Conservation (phyloP, 2,888 invertebrate genomes). For the Athalia rosae region DNA sequence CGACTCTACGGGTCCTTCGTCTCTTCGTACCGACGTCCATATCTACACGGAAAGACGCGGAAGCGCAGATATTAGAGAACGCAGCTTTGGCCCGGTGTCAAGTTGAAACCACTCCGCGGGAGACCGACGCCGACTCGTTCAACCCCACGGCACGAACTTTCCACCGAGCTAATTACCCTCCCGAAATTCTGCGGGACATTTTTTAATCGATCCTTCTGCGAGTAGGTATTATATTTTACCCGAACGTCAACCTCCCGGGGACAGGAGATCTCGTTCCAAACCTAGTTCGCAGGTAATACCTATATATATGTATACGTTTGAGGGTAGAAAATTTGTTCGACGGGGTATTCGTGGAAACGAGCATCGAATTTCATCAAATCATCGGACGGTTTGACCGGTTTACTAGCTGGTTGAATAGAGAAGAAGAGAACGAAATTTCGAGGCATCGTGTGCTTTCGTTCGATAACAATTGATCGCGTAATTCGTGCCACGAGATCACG, state of each 20-base stretch:
- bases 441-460: neutral
- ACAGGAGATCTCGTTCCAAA: too few species aligned
- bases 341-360: neutral
- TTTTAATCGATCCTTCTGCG: too few species aligned
- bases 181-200: neutral
- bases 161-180: neutral
- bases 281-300: neutral
- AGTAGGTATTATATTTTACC: too few species aligned
- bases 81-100: slow-evolving; percentile 32
- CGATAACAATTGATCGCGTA: slow-evolving; percentile 23
- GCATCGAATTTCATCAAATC: too few species aligned
- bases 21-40: neutral
- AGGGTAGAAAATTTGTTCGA: neutral
- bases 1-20: slow-evolving; percentile 23
- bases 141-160: neutral
- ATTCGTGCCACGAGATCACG: slow-evolving; percentile 6
- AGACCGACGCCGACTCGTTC: neutral
- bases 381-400: too few species aligned
- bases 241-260: too few species aligned
- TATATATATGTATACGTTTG: neutral
- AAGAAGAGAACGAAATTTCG: neutral
- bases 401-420: too few species aligned
- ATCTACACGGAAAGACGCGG: neutral
- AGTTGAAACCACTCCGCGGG: neutral
- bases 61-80: slow-evolving; percentile 25